Evolutionary conservation across 2,888 invertebrate species (phyloP).

Genomic region (Acronicta aceris): DNA sequence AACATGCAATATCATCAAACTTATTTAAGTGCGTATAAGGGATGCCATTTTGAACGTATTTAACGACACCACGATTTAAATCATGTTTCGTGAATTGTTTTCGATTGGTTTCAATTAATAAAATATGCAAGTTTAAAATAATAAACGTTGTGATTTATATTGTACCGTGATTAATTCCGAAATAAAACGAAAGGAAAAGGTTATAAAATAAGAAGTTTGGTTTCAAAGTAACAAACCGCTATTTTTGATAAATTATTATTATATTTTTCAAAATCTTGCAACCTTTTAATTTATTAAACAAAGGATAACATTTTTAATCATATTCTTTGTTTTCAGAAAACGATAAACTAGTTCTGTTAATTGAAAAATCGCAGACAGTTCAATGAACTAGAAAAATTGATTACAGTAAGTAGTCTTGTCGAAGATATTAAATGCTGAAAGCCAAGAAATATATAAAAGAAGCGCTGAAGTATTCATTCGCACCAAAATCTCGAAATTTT

Average conservation of each 20-base stretch:
- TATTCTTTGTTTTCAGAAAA: neutral
- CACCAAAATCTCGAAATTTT: constrained; percentile 31
- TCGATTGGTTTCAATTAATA: constrained; percentile 49
- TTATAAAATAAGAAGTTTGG: neutral
- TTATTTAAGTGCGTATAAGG: constrained; percentile 67
- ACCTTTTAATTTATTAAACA: too few species aligned
- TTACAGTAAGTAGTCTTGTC: constrained; percentile 15
- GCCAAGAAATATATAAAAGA: constrained; percentile 28
- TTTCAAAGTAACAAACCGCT: constrained; percentile 1
- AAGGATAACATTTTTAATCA: too few species aligned
- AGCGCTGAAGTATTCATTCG: constrained; percentile 22
- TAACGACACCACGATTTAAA: constrained; percentile 46
- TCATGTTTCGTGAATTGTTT: constrained; percentile 54
- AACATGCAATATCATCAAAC: constrained; percentile 81
- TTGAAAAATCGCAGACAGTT: constrained; percentile 42
- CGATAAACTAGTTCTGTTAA: neutral
- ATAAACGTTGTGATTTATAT: constrained; percentile 56
- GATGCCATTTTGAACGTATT: constrained; percentile 60
- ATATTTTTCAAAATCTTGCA: too few species aligned
- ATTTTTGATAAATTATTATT: constrained; percentile 1
- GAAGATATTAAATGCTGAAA: constrained; percentile 32
- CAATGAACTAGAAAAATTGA: constrained; percentile 34
- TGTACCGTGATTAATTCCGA: constrained; percentile 18
- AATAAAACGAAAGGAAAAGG: constrained; percentile 25
- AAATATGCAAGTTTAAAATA: constrained; percentile 28